phyloP scores from a whole-genome alignment of 2,113 vertebrate genomes.

The Poeciliopsis turrubarensis region DNA sequence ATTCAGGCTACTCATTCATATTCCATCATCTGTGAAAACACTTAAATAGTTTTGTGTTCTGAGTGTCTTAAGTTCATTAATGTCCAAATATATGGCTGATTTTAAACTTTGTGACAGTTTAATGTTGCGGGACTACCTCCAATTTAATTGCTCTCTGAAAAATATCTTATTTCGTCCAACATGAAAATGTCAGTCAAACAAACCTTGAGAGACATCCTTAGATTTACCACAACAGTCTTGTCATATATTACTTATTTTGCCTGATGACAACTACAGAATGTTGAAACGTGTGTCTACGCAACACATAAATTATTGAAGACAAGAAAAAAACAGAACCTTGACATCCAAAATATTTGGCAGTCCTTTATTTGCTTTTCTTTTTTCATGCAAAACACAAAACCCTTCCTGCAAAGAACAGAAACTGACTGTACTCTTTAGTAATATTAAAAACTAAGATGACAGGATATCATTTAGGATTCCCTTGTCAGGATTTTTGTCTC shows the following conservation, averaged over 20 bases:
- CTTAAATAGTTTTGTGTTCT: neutral
- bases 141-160: neutral
- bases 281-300: neutral
- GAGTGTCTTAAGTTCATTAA: neutral
- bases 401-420: no score
- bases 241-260: neutral
- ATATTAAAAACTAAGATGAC: neutral
- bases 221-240: neutral
- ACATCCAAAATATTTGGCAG: no score
- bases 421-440: neutral
- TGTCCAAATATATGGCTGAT: neutral
- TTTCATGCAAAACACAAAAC: neutral
- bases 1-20: neutral
- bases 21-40: neutral
- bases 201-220: neutral
- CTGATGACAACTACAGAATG: neutral
- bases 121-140: neutral
- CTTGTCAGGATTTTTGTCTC: no score
- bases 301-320: neutral
- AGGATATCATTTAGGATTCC: neutral
- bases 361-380: neutral
- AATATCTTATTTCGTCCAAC: neutral
- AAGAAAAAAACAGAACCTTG: neutral
- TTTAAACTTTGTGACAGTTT: neutral
- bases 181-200: conserved; percentile 6